Percentiles rank a stretch among this genome's conserved stretches.
These are phyloP conservation scores for Yponomeuta sedellus DNA, from an alignment of 2,888 invertebrate species.

Conservation along the genomic window DNA sequence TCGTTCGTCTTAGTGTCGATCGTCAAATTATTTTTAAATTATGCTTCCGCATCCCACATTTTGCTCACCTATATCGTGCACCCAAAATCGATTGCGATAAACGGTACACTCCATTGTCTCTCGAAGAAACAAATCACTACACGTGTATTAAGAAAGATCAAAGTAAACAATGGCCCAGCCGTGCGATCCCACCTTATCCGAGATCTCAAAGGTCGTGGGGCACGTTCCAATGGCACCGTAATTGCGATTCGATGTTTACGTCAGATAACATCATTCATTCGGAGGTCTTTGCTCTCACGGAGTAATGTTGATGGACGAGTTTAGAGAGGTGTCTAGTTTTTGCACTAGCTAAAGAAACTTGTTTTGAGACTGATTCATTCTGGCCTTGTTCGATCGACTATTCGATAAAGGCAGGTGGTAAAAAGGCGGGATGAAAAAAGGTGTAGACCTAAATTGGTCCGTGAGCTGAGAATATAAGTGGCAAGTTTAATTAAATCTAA, in stretches of 20 bases:
- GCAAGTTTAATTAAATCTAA: too few species aligned
- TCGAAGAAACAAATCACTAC: neutral
- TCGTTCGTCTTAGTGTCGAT: too few species aligned
- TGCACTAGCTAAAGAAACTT: neutral
- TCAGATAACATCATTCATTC: neutral
- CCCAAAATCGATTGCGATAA: too few species aligned
- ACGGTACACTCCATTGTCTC: too few species aligned
- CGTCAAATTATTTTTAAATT: too few species aligned
- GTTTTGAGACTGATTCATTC: neutral
- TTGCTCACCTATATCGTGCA: too few species aligned
- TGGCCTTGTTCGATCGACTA: too few species aligned
- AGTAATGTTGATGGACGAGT: neutral
- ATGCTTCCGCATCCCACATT: too few species aligned
- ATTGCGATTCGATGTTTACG: neutral
- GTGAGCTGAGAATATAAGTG: too few species aligned
- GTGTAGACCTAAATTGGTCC: too few species aligned
- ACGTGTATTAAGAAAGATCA: neutral
- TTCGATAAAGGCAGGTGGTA: too few species aligned
- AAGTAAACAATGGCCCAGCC: neutral
- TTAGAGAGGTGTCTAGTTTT: neutral
- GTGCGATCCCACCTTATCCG: neutral
- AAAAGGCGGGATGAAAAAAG: too few species aligned
- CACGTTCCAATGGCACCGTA: neutral
- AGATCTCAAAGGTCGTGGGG: neutral
- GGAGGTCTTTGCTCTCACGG: neutral